Evolutionary conservation across 2,113 vertebrate genomes (phyloP).

Genomic region (Macheiramphus alcinus): DNA sequence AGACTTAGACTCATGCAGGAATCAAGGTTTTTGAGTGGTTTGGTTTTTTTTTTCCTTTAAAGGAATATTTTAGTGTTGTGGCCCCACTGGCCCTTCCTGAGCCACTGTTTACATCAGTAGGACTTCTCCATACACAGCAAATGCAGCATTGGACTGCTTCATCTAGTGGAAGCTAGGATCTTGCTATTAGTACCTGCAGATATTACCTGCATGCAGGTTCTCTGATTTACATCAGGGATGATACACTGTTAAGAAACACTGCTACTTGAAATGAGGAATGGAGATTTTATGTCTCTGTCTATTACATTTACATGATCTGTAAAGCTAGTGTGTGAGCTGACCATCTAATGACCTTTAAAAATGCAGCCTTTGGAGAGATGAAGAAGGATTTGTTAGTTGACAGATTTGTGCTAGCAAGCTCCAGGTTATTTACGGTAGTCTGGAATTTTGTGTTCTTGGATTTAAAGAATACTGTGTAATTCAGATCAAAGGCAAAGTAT

Average conservation of each 20-base stretch:
- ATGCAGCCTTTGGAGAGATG: slow-evolving; percentile 40
- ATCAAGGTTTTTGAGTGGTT: background rate
- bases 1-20: background rate
- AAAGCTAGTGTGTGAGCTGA: slow-evolving; percentile 15
- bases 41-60: background rate
- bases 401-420: slow-evolving; percentile 46
- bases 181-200: background rate
- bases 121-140: background rate
- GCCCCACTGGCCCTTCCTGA: background rate
- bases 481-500: slow-evolving; percentile 49
- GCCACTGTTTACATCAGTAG: background rate
- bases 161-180: background rate
- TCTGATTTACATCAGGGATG: background rate
- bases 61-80: background rate
- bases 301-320: background rate
- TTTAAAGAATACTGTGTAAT: slow-evolving; percentile 51
- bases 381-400: slow-evolving; percentile 48
- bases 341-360: slow-evolving; percentile 54
- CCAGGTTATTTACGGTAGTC: slow-evolving; percentile 47
- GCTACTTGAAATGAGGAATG: background rate
- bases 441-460: slow-evolving; percentile 43
- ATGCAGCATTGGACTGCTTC: background rate
- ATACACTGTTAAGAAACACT: background rate
- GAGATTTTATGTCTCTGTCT: background rate
- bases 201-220: background rate